phyloP scores from a whole-genome alignment of 2,888 invertebrate genomes.

The Coremacera marginata region DNA sequence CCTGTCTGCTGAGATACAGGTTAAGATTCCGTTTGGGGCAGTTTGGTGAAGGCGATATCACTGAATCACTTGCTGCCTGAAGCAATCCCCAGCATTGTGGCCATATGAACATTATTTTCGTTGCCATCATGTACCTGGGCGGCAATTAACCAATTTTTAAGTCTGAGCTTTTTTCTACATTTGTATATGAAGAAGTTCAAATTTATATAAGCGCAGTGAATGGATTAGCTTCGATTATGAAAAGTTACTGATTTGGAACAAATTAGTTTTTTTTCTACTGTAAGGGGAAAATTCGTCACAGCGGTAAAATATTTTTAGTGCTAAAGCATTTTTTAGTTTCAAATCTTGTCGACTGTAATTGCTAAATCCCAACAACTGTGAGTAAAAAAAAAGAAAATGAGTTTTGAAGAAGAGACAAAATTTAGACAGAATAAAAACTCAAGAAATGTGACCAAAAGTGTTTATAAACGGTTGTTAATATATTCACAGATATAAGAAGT shows the following conservation, averaged over 20 bases:
- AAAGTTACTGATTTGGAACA: constrained; percentile 63
- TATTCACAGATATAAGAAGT: no score
- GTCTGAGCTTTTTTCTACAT: constrained; percentile 44
- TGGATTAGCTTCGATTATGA: constrained; percentile 63
- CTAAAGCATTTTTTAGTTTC: neutral
- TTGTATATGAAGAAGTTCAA: constrained; percentile 48
- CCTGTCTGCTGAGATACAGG: constrained; percentile 25
- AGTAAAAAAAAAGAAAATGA: neutral
- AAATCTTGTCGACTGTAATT: neutral
- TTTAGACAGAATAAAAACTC: neutral
- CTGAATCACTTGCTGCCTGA: constrained; percentile 44
- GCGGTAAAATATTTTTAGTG: constrained; percentile 41
- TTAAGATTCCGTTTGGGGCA: neutral
- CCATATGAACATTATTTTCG: neutral
- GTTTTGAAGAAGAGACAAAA: neutral
- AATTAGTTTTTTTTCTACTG: neutral
- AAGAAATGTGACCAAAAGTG: constrained; percentile 42
- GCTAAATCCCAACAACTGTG: neutral
- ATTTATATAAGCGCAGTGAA: constrained; percentile 52
- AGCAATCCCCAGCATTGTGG: constrained; percentile 3
- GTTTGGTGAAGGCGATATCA: constrained; percentile 34
- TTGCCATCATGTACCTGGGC: neutral
- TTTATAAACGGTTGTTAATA: no score
- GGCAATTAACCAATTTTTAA: constrained; percentile 61
- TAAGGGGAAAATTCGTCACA: constrained; percentile 41